Percentiles rank a stretch among this genome's conserved stretches.
Conservation (phyloP, 2,888 invertebrate species). For the Pogonocherus hispidulus region DNA sequence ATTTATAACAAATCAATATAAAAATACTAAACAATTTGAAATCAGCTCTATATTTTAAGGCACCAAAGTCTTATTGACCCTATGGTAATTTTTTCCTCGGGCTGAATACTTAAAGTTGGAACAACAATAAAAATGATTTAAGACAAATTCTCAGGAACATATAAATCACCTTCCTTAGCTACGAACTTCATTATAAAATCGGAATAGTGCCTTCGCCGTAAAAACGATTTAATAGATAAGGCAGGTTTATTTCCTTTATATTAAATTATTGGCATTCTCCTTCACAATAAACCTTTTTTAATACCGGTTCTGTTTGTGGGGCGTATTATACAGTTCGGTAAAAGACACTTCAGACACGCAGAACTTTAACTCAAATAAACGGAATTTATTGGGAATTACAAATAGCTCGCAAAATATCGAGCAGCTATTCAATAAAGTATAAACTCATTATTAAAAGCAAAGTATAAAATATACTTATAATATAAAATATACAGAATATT, state of each 20-base stretch:
- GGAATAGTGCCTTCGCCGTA: not conserved
- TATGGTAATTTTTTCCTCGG: not conserved
- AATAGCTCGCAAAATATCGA: not conserved
- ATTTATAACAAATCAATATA: no score
- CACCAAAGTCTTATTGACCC: not conserved
- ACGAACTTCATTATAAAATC: not conserved
- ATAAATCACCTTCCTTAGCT: not conserved
- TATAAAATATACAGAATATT: no score
- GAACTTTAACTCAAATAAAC: not conserved
- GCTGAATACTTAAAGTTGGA: not conserved
- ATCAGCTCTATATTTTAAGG: no score
- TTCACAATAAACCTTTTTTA: constrained; percentile 28
- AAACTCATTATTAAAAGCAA: no score
- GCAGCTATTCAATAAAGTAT: not conserved
- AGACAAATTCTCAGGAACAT: not conserved
- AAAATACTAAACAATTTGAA: no score
- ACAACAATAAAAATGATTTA: constrained; percentile 8
- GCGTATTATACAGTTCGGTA: not conserved
- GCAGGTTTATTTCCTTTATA: constrained; percentile 26
- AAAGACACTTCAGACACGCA: not conserved
- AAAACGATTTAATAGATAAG: constrained; percentile 12
- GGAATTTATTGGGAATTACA: not conserved
- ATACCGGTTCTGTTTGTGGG: constrained; percentile 13
- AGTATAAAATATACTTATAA: no score
- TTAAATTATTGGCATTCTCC: constrained; percentile 16